Conservation (phyloP, 2,113 vertebrate species). For the Talpa occidentalis region DNA sequence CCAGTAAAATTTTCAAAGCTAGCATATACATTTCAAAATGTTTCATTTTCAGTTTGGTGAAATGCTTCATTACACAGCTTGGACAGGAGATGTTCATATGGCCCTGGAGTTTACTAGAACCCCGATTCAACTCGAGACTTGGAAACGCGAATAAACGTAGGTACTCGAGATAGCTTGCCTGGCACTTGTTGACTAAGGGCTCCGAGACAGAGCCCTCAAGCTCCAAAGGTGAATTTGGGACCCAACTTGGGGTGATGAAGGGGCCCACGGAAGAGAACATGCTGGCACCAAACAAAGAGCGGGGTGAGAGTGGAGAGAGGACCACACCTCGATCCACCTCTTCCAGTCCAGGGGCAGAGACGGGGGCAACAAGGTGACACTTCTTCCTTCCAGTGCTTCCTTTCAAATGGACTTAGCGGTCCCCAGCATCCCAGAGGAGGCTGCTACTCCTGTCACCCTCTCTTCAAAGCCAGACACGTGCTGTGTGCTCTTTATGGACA, state of each 20-base stretch:
- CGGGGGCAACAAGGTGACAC: background rate
- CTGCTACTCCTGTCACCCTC: background rate
- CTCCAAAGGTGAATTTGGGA: background rate
- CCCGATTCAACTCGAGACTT: conserved; percentile 32
- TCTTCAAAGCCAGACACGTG: background rate
- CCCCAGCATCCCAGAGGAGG: background rate
- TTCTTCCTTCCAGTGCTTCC: background rate
- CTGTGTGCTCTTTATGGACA: background rate
- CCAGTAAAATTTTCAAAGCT: conserved; percentile 10
- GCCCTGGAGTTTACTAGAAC: conserved; percentile 6
- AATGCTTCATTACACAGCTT: background rate
- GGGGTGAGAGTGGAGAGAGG: background rate
- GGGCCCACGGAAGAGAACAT: background rate
- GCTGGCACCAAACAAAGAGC: background rate
- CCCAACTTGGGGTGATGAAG: background rate
- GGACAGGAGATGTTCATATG: background rate
- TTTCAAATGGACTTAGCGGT: background rate
- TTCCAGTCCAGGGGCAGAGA: background rate
- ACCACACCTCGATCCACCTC: background rate
- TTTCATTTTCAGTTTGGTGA: conserved; percentile 23
- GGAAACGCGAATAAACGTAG: conserved; percentile 18
- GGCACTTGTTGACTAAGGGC: background rate
- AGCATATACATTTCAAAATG: conserved; percentile 9
- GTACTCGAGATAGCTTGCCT: background rate
- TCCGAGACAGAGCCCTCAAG: background rate